Percentiles rank a stretch among this genome's conserved stretches.
Evolutionary conservation across 2,888 invertebrate species (phyloP).

Genomic region (Apocheima hispidaria): DNA sequence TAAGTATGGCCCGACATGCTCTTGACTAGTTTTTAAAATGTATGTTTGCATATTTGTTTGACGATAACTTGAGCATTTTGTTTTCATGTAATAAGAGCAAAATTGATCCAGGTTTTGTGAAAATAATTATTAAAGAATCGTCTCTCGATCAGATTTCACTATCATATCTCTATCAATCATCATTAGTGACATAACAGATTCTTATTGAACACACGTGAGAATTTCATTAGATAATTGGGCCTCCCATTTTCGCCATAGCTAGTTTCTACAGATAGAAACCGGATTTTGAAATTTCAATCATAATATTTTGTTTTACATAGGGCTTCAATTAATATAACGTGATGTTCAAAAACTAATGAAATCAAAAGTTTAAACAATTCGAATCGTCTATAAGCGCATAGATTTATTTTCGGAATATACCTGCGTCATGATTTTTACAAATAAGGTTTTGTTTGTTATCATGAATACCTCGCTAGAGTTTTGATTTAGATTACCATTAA

Average conservation of each 20-base stretch:
- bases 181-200: background rate
- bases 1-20: too few relatives aligned
- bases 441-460: constrained; percentile 10
- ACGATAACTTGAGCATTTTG: too few relatives aligned
- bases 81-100: background rate
- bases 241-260: constrained; percentile 5
- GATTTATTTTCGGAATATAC: background rate
- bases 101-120: background rate
- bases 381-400: background rate
- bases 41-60: too few relatives aligned
- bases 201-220: constrained; percentile 7
- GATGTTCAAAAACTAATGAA: too few relatives aligned
- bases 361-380: background rate
- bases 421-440: background rate
- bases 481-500: constrained; percentile 22
- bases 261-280: constrained; percentile 1
- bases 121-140: background rate
- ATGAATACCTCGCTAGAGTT: background rate
- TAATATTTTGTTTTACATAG: too few relatives aligned
- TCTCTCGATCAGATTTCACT: background rate
- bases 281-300: background rate
- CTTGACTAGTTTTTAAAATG: too few relatives aligned
- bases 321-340: too few relatives aligned
- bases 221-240: constrained; percentile 11
- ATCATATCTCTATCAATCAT: background rate